These are phyloP conservation scores for Timema podura DNA, from an alignment of 2,888 invertebrate genomes.

Conservation along the genomic window DNA sequence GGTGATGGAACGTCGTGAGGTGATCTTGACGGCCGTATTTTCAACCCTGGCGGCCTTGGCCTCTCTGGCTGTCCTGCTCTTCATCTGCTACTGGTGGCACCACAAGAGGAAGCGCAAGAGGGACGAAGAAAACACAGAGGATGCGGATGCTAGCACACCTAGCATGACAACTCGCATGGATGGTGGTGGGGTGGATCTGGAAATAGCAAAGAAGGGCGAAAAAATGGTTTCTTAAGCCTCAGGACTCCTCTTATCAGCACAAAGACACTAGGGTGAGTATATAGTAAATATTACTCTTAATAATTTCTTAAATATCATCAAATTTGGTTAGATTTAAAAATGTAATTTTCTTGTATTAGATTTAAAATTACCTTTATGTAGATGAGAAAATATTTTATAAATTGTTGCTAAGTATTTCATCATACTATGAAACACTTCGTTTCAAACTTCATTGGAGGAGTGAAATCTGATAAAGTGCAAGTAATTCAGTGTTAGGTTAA, in stretches of 20 bases:
- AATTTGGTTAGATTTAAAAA: no score
- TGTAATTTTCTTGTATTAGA: no score
- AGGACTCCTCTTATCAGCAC: slow-evolving; percentile 72
- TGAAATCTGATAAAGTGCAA: no score
- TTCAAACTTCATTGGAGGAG: no score
- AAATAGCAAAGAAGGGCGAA: slow-evolving; percentile 52
- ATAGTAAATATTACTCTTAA: no score
- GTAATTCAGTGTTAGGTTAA: no score
- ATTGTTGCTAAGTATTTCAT: no score
- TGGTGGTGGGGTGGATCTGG: slow-evolving; percentile 13
- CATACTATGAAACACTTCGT: no score
- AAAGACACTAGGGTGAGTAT: slow-evolving; percentile 70
- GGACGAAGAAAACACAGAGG: slow-evolving; percentile 50
- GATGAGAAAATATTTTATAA: no score
- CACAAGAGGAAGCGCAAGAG: slow-evolving; percentile 54
- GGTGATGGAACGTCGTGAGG: slow-evolving; percentile 65
- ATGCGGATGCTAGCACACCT: slow-evolving; percentile 44
- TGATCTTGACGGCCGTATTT: slow-evolving; percentile 61
- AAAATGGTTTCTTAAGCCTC: slow-evolving; percentile 65
- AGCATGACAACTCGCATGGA: slow-evolving; percentile 44
- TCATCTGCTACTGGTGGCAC: slow-evolving; percentile 51
- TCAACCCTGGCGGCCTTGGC: slow-evolving; percentile 58
- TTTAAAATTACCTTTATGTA: no score
- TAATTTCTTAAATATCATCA: no score
- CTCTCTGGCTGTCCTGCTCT: slow-evolving; percentile 53